phyloP scores from a whole-genome alignment of 2,113 vertebrate species.

The Oncorhynchus kisutch region DNA sequence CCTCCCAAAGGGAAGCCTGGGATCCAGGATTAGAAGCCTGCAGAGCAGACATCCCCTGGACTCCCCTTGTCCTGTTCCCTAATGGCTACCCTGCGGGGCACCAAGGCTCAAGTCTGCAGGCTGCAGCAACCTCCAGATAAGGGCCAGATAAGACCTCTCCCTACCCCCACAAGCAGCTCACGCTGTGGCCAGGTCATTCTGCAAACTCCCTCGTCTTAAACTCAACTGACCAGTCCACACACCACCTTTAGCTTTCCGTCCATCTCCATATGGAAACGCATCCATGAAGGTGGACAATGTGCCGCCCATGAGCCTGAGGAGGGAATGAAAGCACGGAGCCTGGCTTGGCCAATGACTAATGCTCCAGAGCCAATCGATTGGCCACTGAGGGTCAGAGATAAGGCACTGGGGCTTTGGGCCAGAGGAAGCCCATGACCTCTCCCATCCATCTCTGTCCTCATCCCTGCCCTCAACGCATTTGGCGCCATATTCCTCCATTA shows the following conservation, averaged over 20 bases:
- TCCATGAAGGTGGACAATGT: slow-evolving; percentile 34
- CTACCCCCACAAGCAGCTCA: slow-evolving; percentile 31
- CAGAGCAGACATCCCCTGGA: slow-evolving; percentile 59
- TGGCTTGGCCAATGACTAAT: slow-evolving; percentile 75
- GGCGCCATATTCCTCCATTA: slow-evolving; percentile 75
- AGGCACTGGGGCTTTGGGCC: slow-evolving; percentile 75
- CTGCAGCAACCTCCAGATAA: slow-evolving; percentile 35
- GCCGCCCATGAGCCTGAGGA: slow-evolving; percentile 23
- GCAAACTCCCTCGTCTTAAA: background rate
- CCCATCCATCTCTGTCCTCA: slow-evolving; percentile 89
- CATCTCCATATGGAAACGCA: slow-evolving; percentile 32
- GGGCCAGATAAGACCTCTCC: slow-evolving; percentile 33
- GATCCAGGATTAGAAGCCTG: slow-evolving; percentile 65
- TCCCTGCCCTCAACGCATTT: slow-evolving; percentile 69
- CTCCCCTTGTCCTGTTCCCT: slow-evolving; percentile 32
- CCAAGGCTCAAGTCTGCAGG: slow-evolving; percentile 51
- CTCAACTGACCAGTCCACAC: background rate
- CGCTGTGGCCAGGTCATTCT: slow-evolving; percentile 14
- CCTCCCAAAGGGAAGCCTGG: slow-evolving; percentile 10
- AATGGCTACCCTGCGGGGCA: slow-evolving; percentile 62
- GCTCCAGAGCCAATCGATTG: slow-evolving; percentile 92
- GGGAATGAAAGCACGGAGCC: slow-evolving; percentile 40
- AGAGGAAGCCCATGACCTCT: slow-evolving; percentile 80
- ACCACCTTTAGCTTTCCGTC: slow-evolving; percentile 21
- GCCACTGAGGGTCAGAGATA: slow-evolving; percentile 81